These are phyloP conservation scores for Oxytorus armatus DNA, from an alignment of 2,888 invertebrate genomes.

Conservation along the genomic window DNA sequence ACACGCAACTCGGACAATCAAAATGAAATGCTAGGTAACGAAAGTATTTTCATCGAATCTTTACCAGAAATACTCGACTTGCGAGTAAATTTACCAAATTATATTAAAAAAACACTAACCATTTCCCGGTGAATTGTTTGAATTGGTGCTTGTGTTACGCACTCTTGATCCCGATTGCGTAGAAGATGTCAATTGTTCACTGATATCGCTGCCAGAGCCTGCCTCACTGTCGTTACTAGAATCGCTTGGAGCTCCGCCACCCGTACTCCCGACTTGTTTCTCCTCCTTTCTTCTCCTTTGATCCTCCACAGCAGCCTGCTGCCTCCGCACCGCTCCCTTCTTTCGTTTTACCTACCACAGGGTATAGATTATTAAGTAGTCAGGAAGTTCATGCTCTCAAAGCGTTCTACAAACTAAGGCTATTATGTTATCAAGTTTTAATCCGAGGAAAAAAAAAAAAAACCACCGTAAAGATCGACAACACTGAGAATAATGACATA, in stretches of 20 bases:
- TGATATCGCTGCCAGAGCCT: slow-evolving; percentile 82
- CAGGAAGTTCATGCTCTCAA: slow-evolving; percentile 82
- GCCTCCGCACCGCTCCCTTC: slow-evolving; percentile 86
- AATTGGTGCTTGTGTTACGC: slow-evolving; percentile 79
- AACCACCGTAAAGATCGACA: no score
- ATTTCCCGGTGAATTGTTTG: slow-evolving; percentile 82
- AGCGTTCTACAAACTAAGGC: slow-evolving; percentile 69
- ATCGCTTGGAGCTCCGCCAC: slow-evolving; percentile 82
- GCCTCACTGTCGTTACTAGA: slow-evolving; percentile 83
- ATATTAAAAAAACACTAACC: slow-evolving; percentile 77
- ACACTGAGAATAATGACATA: background rate
- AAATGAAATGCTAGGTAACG: background rate
- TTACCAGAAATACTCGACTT: background rate
- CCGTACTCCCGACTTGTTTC: slow-evolving; percentile 80
- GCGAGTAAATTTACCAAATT: background rate
- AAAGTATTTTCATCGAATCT: background rate
- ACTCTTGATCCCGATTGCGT: slow-evolving; percentile 78
- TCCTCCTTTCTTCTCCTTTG: slow-evolving; percentile 82
- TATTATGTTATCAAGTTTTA: slow-evolving; percentile 1
- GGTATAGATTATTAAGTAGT: slow-evolving; percentile 83
- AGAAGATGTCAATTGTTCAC: slow-evolving; percentile 79
- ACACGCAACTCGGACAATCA: no score
- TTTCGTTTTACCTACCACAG: slow-evolving; percentile 87
- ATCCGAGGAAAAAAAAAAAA: no score
- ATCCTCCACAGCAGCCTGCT: slow-evolving; percentile 82